Conservation (phyloP, 1,140 invertebrate genomes). For the Zaprionus davidi region DNA sequence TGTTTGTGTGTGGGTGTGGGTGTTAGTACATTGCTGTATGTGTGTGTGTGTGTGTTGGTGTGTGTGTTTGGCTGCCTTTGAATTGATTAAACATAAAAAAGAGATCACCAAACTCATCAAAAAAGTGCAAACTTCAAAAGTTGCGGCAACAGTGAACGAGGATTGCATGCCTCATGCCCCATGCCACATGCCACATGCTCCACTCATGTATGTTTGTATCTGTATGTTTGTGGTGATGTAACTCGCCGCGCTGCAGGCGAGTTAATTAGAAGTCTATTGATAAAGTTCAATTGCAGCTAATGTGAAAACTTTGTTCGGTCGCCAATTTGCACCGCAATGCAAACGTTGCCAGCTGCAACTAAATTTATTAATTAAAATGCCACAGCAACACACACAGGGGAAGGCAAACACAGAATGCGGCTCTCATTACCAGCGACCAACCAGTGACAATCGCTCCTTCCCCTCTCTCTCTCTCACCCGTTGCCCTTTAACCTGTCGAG, state of each 20-base stretch:
- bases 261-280: constrained; percentile 79
- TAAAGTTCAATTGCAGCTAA: constrained; percentile 70
- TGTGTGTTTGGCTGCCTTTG: constrained; percentile 18
- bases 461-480: background rate
- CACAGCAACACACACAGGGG: constrained; percentile 50
- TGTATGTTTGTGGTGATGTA: background rate
- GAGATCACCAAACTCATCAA: constrained; percentile 59
- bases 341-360: constrained; percentile 12
- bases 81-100: constrained; percentile 62
- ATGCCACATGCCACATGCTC: constrained; percentile 19
- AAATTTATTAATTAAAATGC: constrained; percentile 51
- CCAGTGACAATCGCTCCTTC: background rate
- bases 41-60: constrained; percentile 5
- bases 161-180: background rate
- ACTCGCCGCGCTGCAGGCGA: constrained; percentile 18
- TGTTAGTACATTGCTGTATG: constrained; percentile 11
- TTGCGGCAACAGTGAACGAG: constrained; percentile 20
- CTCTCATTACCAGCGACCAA: constrained; percentile 3
- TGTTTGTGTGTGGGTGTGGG: background rate
- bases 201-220: background rate
- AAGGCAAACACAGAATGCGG: constrained; percentile 34
- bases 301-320: constrained; percentile 42
- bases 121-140: constrained; percentile 35
- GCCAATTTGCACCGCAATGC: constrained; percentile 36
- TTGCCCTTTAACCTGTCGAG: background rate